Evolutionary conservation across 2,797 vertebrate genomes (phyloP), one percentile per base, ranked within the genome.

Genomic region (Macrochelys suwanniensis): DNA sequence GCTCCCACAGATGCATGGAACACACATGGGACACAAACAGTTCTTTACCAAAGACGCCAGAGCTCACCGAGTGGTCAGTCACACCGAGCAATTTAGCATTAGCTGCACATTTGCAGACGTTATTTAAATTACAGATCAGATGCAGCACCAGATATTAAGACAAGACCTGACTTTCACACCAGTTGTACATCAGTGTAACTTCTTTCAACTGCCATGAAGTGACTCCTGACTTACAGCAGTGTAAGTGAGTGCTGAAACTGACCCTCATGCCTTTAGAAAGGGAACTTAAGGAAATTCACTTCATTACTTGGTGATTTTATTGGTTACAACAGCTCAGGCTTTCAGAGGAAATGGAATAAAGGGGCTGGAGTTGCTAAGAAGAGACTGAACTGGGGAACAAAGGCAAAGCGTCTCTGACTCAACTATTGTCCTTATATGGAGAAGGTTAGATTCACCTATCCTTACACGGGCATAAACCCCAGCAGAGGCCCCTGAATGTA

Each of bases 261-360:
- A 10, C 59, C 26, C 17, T 82, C 68, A n/a, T 81, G 19, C 2
- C 49, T 90, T 87, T 92, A 37, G 65, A 87, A 88, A 77, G 37
- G 23, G 8, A 12, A 26, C 25, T 28, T 15, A 26, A 17, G 82
- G 37, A 59, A 54, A 83, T n/a, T 51, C 65, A 84, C 19, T 76
- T 87, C 19, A 68, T 88, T 28, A 68, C 68, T 47, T 61, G 9
- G 21, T 45, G 33, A 74, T 25, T 25, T 10, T 74, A 37, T 74
- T 45, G n/a, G 21, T 74, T 74, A 74, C 9, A 45, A 45, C 16
- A 74, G 68, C n/a, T 23, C 68, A 74, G 37, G 68, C 88, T 92
- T 82, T 95, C 47, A 84, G 23, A 87, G 4, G 71, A 21, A 10
- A 5, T 50, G 89, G 86, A 92, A 68, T 26, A 87, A 86, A 88